Percentiles rank a stretch among this genome's conserved stretches.
These are phyloP conservation scores for Caenorhabditis brenneri DNA, from an alignment of 1,140 invertebrate species.

Conservation along the genomic window DNA sequence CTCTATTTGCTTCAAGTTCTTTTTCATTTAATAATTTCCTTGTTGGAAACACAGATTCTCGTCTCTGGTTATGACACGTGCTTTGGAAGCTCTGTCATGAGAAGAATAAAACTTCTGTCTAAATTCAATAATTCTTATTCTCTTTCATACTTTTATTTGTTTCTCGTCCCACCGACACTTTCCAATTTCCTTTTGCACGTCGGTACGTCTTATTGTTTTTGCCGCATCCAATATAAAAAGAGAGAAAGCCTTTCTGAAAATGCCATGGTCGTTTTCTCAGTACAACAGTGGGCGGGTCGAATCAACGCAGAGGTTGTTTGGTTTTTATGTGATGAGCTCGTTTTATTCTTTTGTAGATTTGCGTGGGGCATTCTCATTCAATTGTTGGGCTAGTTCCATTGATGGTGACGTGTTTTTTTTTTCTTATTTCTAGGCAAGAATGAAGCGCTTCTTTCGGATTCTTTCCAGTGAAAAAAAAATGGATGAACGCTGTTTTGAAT, in stretches of 20 bases:
- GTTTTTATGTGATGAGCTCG: slow-evolving; percentile 3
- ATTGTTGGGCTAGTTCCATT: too few species aligned
- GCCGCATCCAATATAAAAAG: not conserved
- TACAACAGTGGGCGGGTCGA: not conserved
- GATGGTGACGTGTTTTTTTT: too few species aligned
- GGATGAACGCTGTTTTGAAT: too few species aligned
- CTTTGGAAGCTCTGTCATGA: too few species aligned
- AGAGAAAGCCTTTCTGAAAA: not conserved
- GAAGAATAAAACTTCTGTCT: not conserved
- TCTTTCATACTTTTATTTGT: not conserved
- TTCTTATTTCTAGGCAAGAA: too few species aligned
- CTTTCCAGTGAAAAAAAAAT: too few species aligned
- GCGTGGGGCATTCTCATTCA: not conserved
- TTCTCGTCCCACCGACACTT: not conserved
- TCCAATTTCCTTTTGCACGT: not conserved
- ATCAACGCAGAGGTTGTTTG: not conserved
- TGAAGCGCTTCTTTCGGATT: too few species aligned
- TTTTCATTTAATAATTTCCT: too few species aligned
- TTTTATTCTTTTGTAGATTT: not conserved
- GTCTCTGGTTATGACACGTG: not conserved
- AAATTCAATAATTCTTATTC: not conserved
- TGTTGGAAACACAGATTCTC: too few species aligned
- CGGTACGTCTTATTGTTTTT: not conserved
- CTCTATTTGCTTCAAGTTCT: too few species aligned
- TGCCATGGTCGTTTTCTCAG: not conserved